A percentile compares a stretch with the other conserved stretches of the same genome.
Evolutionary conservation across 2,113 vertebrate genomes (phyloP).

Genomic region (Tiliqua scincoides): DNA sequence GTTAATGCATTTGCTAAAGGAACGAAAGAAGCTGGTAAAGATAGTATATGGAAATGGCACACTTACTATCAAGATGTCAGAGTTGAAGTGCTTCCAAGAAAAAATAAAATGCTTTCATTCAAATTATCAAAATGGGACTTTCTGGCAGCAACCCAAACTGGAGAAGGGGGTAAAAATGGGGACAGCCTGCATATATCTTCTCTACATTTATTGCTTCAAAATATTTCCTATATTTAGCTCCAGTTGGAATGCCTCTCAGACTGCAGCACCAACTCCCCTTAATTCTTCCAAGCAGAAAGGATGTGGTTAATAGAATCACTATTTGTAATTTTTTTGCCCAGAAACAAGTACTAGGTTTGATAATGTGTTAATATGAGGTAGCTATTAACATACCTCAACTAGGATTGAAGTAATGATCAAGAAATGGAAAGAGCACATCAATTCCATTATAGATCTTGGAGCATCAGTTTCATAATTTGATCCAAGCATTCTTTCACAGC

Average conservation of each 20-base stretch:
- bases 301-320: fast-evolving
- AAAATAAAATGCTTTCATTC: slow-evolving; percentile 38
- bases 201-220: slow-evolving; percentile 31
- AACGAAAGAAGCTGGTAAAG: not conserved
- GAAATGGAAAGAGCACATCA: not conserved
- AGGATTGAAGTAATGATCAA: not conserved
- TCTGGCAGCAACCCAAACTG: slow-evolving; percentile 32
- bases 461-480: not conserved
- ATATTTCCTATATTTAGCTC: slow-evolving; percentile 48
- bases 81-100: slow-evolving; percentile 41
- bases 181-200: slow-evolving; percentile 25
- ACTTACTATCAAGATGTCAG: not conserved
- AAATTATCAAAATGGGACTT: slow-evolving; percentile 23
- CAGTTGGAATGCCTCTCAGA: slow-evolving; percentile 4
- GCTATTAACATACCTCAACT: not conserved
- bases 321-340: not conserved
- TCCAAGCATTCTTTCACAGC: not conserved
- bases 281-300: not conserved
- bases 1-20: not conserved
- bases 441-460: not conserved
- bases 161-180: slow-evolving; percentile 26
- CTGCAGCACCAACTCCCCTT: not conserved
- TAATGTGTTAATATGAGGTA: not conserved
- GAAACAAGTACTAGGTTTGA: not conserved
- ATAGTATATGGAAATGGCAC: fast-evolving